Percentiles rank a stretch among this genome's conserved stretches.
Evolutionary conservation across 2,113 vertebrate genomes (phyloP).

Genomic region (Galeopterus variegatus): DNA sequence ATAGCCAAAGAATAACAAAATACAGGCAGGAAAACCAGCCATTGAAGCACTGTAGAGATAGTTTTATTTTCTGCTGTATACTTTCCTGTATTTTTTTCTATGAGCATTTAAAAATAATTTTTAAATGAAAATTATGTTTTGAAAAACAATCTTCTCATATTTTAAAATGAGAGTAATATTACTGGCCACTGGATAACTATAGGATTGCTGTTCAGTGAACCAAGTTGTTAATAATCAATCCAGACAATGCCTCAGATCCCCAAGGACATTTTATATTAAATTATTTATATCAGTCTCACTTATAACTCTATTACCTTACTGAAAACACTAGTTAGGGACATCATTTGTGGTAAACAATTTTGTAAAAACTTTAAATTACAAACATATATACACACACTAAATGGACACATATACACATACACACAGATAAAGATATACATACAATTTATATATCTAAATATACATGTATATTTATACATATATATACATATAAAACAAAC

Average conservation of each 20-base stretch:
- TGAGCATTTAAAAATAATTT: slow-evolving; percentile 39
- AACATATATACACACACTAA: background rate
- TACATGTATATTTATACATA: background rate
- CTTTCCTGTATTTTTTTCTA: slow-evolving; percentile 2
- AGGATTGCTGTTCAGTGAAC: background rate
- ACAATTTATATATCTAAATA: background rate
- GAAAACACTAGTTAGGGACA: background rate
- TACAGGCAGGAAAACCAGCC: background rate
- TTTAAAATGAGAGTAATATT: background rate
- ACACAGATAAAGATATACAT: background rate
- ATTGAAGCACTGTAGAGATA: background rate
- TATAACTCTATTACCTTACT: background rate
- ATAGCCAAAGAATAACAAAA: background rate
- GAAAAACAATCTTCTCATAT: background rate
- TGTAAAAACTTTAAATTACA: slow-evolving; percentile 22
- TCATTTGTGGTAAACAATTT: slow-evolving; percentile 31
- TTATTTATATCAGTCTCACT: background rate
- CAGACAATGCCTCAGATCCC: background rate
- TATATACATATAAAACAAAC: background rate
- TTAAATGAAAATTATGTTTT: slow-evolving; percentile 16
- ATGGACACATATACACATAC: background rate
- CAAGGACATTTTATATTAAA: background rate
- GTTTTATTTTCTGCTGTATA: background rate
- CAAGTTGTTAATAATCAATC: background rate
- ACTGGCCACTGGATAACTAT: background rate